Percentiles rank a stretch among this genome's conserved stretches.
These are phyloP conservation scores for Asarcornis scutulata DNA, from an alignment of 2,113 vertebrate genomes.

Conservation along the genomic window DNA sequence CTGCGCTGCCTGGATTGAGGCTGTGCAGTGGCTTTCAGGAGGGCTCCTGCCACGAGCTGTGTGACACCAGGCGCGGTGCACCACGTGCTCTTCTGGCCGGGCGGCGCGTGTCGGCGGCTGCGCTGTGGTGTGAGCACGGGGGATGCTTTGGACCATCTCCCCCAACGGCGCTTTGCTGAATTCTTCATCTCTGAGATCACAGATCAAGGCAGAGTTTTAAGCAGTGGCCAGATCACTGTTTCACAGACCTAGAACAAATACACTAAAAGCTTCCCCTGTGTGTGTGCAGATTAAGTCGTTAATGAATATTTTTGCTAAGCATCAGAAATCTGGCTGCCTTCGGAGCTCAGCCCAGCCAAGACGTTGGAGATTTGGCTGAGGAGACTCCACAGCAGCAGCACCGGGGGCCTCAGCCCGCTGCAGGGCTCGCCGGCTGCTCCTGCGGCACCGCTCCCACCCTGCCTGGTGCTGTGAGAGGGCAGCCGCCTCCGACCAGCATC, in stretches of 20 bases:
- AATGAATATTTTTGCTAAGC: constrained; percentile 62
- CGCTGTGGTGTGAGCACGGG: not conserved
- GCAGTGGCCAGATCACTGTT: constrained; percentile 50
- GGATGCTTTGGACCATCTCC: not conserved
- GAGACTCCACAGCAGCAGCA: not conserved
- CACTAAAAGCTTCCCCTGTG: constrained; percentile 52
- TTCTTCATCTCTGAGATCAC: constrained; percentile 55
- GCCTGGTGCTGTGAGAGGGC: rapidly evolving
- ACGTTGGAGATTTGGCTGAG: constrained; percentile 17
- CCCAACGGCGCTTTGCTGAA: not conserved
- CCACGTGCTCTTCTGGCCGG: rapidly evolving
- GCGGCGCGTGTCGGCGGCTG: not conserved
- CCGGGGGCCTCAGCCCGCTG: not conserved
- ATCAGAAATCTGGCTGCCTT: constrained; percentile 40
- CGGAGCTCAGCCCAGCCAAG: constrained; percentile 43
- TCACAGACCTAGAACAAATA: constrained; percentile 55
- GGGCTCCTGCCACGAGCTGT: not conserved
- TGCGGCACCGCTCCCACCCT: not conserved
- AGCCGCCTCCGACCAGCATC: not conserved
- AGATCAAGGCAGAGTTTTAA: constrained; percentile 37
- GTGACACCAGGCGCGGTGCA: not conserved
- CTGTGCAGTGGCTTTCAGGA: not conserved
- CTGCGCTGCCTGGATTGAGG: not conserved
- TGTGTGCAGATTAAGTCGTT: constrained; percentile 48
- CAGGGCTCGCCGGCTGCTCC: not conserved